phyloP scores from a whole-genome alignment of 1,140 invertebrate species.

The Drosophila yakuba region DNA sequence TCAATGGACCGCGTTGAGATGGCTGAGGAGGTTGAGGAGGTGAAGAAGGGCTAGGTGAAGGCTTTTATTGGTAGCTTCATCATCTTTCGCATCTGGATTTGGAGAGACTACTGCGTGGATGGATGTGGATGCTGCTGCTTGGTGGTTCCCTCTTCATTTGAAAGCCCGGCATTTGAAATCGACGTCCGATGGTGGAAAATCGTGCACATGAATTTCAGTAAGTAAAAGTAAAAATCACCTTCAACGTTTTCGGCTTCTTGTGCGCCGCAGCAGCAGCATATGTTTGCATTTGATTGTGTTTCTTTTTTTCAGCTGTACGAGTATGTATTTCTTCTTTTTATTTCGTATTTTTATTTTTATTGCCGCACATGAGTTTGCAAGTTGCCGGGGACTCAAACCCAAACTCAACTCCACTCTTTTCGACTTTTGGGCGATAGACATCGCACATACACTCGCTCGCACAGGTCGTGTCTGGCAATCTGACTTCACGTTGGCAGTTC shows the following conservation, averaged over 20 bases:
- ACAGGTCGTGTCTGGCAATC: conserved; percentile 61
- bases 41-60: conserved; percentile 24
- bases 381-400: conserved; percentile 28
- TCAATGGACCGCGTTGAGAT: conserved; percentile 28
- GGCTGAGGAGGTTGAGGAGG: conserved; percentile 2
- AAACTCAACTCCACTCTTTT: conserved; percentile 20
- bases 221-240: conserved; percentile 82
- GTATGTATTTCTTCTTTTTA: conserved; percentile 12
- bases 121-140: conserved; percentile 22
- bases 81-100: conserved; percentile 54
- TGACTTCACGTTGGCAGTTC: conserved; percentile 30
- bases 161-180: conserved; percentile 75
- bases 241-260: conserved; percentile 46
- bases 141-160: conserved; percentile 73
- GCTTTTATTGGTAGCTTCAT: conserved; percentile 62
- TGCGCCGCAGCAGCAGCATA: conserved; percentile 54
- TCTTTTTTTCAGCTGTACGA: conserved; percentile 34
- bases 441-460: conserved; percentile 54
- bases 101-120: conserved; percentile 48
- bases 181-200: conserved; percentile 68
- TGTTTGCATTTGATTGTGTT: conserved; percentile 74
- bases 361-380: conserved; percentile 76
- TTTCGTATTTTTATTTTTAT: conserved; percentile 61
- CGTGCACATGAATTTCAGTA: conserved; percentile 73
- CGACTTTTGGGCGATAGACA: conserved; percentile 65